A percentile compares a stretch with the other conserved stretches of the same genome.
Conservation (phyloP, 2,888 invertebrate genomes). For the Apodemia hepburni region DNA sequence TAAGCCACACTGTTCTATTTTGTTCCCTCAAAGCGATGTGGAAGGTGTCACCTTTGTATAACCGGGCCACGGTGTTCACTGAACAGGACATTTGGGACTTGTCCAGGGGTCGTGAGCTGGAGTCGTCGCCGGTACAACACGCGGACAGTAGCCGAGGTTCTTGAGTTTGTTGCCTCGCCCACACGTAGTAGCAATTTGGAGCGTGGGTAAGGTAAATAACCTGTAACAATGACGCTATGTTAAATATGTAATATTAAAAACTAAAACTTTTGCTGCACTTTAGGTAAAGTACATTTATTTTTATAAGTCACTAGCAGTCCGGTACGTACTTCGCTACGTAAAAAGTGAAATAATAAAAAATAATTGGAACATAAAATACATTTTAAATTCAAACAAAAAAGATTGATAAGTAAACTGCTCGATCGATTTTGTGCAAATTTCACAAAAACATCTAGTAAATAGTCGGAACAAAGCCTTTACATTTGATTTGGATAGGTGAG, state of each 20-base stretch:
- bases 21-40: slow-evolving; percentile 61
- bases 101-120: slow-evolving; percentile 43
- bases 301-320: too few species aligned
- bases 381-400: too few species aligned
- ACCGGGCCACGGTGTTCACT: slow-evolving; percentile 54
- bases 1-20: slow-evolving; percentile 58
- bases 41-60: slow-evolving; percentile 53
- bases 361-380: too few species aligned
- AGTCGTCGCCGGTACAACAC: slow-evolving; percentile 61
- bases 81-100: slow-evolving; percentile 64
- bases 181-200: slow-evolving; percentile 63
- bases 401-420: too few species aligned
- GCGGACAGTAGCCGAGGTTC: slow-evolving; percentile 48
- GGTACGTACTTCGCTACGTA: too few species aligned
- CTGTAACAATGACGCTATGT: slow-evolving; percentile 39
- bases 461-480: too few species aligned
- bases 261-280: too few species aligned
- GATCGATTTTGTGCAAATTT: too few species aligned
- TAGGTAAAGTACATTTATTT: too few species aligned
- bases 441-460: too few species aligned
- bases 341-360: too few species aligned
- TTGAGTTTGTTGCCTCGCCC: slow-evolving; percentile 43
- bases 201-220: slow-evolving; percentile 59
- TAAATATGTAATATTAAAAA: not conserved
- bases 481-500: too few species aligned